Evolutionary conservation across 2,113 vertebrate species (phyloP).

Genomic region (Lamprotornis superbus): DNA sequence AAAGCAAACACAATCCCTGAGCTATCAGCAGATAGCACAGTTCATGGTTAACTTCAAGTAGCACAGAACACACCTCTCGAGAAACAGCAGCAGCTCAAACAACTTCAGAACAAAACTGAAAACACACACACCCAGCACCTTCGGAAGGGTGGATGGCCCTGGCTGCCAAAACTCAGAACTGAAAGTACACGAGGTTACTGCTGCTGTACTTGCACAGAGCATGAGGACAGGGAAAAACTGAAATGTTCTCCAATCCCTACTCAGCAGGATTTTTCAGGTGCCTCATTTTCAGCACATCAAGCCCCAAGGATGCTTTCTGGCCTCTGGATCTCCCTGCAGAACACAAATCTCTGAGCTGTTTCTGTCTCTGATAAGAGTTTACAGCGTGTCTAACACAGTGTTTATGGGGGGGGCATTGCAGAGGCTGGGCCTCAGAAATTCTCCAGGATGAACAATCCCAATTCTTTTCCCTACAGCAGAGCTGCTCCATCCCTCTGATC

Average conservation of each 20-base stretch:
- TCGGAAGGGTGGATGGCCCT: neutral
- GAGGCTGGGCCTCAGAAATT: neutral
- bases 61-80: conserved; percentile 30
- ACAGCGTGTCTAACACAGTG: neutral
- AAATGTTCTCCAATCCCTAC: neutral
- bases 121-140: neutral
- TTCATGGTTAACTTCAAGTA: conserved; percentile 57
- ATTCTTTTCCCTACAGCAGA: neutral
- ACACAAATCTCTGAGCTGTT: neutral
- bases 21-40: conserved; percentile 49
- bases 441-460: neutral
- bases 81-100: conserved; percentile 26
- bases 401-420: neutral
- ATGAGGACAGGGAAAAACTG: neutral
- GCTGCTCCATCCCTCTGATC: neutral
- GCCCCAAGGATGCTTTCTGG: neutral
- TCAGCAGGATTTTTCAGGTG: neutral
- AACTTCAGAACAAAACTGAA: neutral
- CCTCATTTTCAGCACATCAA: neutral
- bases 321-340: neutral
- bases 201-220: neutral
- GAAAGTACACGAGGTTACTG: neutral
- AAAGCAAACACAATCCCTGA: conserved; percentile 47
- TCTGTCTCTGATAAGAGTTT: neutral
- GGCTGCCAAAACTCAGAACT: neutral